Evolutionary conservation across 2,888 invertebrate genomes (phyloP), one percentile per base, ranked within the genome.

Genomic region (Muscina levida): DNA sequence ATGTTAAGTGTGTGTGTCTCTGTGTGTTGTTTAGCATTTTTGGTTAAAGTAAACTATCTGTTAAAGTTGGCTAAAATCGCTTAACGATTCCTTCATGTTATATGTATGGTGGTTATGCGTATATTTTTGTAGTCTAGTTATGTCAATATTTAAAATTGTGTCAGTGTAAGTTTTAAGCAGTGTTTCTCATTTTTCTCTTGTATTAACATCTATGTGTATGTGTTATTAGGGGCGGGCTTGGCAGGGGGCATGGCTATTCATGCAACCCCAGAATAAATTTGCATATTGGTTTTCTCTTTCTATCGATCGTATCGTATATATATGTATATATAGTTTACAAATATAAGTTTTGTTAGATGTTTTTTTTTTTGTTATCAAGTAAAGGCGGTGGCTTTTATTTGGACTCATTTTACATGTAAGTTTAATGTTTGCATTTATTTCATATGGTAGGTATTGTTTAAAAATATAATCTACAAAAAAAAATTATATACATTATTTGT

Each of bases 301-400:
- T 67, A 84, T 85, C 85, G 85, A 86, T 77, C 77, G 76, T 44
- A 42, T 22, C 11, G 44, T 62, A 56, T 70, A n/a, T n/a, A n/a
- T n/a, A n/a, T 46, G 46, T 26, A 31, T 57, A 82, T 76, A 77
- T 76, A 79, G 73, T 76, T 77, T 76, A 79, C 73, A 80, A 76
- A 81, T 83, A 78, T 76, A 83, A 72, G 76, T 72, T 72, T 62
- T 17, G 51, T 67, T 51, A n/a, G n/a, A n/a, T n/a, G n/a, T 79
- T 66, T 56, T 37, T 56, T 65, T 31, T 44, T 53, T 57, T 26
- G 13, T 66, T n/a, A 56, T 56, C 67, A 62, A 46, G 75, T 84
- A 82, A 85, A 88, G 88, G 88, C 88, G 88, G 88, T 88, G 88
- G 88, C 88, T 86, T 88, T 88, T 86, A 86, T 84, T 88, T 88